Percentiles rank a stretch among this genome's conserved stretches.
Conservation (phyloP, 2,888 invertebrate genomes). For the Endomychus coccineus region DNA sequence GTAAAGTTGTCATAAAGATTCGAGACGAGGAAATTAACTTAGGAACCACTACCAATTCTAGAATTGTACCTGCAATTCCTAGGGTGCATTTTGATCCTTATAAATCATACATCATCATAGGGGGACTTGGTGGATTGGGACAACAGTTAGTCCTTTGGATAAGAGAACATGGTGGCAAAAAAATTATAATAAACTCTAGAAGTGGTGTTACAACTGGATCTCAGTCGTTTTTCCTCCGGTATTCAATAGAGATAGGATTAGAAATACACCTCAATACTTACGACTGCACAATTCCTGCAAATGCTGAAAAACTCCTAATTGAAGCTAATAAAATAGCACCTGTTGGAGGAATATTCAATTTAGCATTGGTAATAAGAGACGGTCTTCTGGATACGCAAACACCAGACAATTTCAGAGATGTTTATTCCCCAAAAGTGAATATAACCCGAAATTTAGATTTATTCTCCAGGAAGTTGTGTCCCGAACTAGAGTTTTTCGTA, state of each 20-base stretch:
- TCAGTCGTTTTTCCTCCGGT: constrained; percentile 61
- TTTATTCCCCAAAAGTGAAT: constrained; percentile 51
- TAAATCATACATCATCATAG: constrained; percentile 62
- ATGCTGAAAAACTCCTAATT: constrained; percentile 40
- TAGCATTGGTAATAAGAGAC: constrained; percentile 53
- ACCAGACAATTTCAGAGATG: constrained; percentile 45
- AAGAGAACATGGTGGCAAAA: constrained; percentile 69
- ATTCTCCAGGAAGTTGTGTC: constrained; percentile 46
- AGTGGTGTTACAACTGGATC: constrained; percentile 81
- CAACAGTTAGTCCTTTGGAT: constrained; percentile 82
- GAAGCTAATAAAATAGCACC: constrained; percentile 44
- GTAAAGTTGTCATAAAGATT: constrained; percentile 45
- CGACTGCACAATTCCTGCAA: constrained; percentile 38
- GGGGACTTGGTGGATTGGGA: constrained; percentile 89
- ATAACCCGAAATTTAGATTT: constrained; percentile 52
- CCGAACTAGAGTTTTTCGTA: constrained; percentile 31
- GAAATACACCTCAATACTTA: constrained; percentile 39
- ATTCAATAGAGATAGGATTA: constrained; percentile 35
- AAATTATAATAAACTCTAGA: constrained; percentile 74
- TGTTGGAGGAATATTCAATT: constrained; percentile 59
- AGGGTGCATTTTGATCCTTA: constrained; percentile 63
- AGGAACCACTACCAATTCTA: constrained; percentile 4
- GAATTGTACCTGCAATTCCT: constrained; percentile 5
- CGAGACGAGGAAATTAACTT: constrained; percentile 26
- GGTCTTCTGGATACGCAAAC: constrained; percentile 50